A percentile compares a stretch with the other conserved stretches of the same genome.
phyloP scores from a whole-genome alignment of 2,797 vertebrate genomes.

The Chiloscyllium punctatum region DNA sequence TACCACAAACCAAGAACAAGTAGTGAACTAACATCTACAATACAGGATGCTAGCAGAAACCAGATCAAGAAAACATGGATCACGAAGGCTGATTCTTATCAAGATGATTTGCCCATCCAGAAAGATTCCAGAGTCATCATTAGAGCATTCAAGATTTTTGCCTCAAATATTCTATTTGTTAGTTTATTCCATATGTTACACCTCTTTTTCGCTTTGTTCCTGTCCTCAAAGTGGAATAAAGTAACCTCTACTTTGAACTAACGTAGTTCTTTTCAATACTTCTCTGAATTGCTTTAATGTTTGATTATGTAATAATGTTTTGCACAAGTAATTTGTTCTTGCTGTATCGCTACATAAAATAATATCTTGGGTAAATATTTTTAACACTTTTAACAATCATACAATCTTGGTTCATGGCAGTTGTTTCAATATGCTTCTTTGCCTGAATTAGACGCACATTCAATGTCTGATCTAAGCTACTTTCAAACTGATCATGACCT shows the following conservation, averaged over 20 bases:
- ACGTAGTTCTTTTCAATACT: neutral
- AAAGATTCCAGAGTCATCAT: neutral
- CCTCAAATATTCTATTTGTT: neutral
- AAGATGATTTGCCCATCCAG: neutral
- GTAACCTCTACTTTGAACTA: neutral
- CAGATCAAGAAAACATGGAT: neutral
- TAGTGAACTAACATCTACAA: neutral
- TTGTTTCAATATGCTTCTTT: neutral
- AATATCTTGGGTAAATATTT: neutral
- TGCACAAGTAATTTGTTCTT: neutral
- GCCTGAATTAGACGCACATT: neutral
- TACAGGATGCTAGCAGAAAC: neutral
- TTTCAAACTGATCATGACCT: neutral
- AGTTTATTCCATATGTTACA: neutral
- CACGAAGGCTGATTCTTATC: neutral
- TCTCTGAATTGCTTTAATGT: neutral
- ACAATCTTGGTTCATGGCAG: neutral
- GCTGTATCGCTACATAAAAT: neutral
- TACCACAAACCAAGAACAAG: neutral
- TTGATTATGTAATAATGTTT: neutral
- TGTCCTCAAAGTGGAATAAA: neutral
- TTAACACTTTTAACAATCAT: neutral
- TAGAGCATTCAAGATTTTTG: neutral
- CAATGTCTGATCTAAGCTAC: neutral
- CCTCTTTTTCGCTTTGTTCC: neutral